Percentiles rank a stretch among this genome's conserved stretches.
Conservation (phyloP, 2,113 vertebrate genomes). For the Indri indri region DNA sequence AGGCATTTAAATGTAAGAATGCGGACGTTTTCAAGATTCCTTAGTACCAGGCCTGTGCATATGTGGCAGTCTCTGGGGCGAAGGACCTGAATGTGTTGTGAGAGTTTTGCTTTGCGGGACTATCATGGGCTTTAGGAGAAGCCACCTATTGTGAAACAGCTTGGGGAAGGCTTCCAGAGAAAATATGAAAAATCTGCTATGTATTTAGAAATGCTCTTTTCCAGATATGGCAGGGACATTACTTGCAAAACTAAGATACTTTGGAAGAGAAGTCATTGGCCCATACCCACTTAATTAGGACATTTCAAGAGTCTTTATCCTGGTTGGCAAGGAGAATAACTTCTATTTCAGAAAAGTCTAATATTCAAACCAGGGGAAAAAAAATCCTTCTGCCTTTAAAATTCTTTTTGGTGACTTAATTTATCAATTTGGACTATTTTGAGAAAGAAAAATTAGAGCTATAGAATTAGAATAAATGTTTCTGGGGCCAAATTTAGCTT, state of each 20-base stretch:
- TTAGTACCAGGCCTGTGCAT: background rate
- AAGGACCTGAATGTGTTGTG: background rate
- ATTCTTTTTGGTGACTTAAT: constrained; percentile 42
- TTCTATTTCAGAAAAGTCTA: constrained; percentile 28
- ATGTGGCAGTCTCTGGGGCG: rapidly evolving
- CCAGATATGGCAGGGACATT: constrained; percentile 34
- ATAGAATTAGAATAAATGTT: background rate
- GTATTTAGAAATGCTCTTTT: constrained; percentile 58
- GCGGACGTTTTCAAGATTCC: background rate
- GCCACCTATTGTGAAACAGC: constrained; percentile 49
- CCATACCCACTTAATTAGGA: background rate
- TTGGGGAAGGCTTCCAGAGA: constrained; percentile 53
- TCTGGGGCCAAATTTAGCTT: constrained; percentile 25
- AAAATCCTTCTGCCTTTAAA: constrained; percentile 8
- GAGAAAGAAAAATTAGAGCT: constrained; percentile 30
- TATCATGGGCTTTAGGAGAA: constrained; percentile 37
- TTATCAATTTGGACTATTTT: constrained; percentile 41
- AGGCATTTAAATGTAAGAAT: constrained; percentile 66
- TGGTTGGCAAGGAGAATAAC: constrained; percentile 24
- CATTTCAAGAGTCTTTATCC: background rate
- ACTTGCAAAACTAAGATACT: constrained; percentile 62
- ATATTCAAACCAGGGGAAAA: background rate
- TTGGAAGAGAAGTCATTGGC: constrained; percentile 49
- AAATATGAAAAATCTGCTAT: constrained; percentile 45
- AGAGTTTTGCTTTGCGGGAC: constrained; percentile 33